Conservation (phyloP, 2,797 vertebrate species). For the Danio tinwini region DNA sequence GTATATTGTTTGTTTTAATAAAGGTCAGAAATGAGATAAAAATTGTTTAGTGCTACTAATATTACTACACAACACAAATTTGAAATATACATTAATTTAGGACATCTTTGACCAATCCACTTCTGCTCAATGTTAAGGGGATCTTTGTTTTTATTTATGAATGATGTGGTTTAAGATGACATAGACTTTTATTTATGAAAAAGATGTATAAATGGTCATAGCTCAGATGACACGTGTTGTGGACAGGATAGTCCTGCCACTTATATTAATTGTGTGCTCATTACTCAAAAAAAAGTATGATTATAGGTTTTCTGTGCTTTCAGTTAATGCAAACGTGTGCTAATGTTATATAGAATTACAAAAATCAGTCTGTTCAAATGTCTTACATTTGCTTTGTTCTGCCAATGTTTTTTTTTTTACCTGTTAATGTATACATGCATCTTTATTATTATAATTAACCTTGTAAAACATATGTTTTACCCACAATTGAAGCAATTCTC, state of each 20-base stretch:
- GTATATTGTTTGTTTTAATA: conserved; percentile 7
- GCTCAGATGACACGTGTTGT: conserved; percentile 27
- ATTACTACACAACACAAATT: conserved; percentile 50
- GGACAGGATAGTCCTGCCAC: conserved; percentile 7
- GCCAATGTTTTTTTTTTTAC: too few species aligned
- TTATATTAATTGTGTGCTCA: conserved; percentile 49
- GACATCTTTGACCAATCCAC: too few species aligned
- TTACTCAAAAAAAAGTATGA: neutral
- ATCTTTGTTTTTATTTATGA: conserved; percentile 62
- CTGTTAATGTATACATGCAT: conserved; percentile 84
- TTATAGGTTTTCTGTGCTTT: neutral
- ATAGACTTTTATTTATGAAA: conserved; percentile 60
- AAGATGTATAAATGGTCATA: conserved; percentile 55
- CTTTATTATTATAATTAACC: conserved; percentile 84
- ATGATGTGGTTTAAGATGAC: conserved; percentile 55
- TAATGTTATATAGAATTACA: conserved; percentile 57
- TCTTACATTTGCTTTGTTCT: conserved; percentile 79
- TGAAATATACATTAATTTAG: conserved; percentile 47
- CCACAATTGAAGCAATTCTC: conserved; percentile 70
- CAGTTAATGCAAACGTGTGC: conserved; percentile 53
- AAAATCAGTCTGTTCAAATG: conserved; percentile 63
- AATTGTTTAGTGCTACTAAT: conserved; percentile 53
- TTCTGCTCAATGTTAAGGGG: conserved; percentile 43
- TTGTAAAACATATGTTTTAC: conserved; percentile 81
- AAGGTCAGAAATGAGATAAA: conserved; percentile 47